These are phyloP conservation scores for Phycodurus eques DNA, from an alignment of 2,113 vertebrate species.

Conservation along the genomic window DNA sequence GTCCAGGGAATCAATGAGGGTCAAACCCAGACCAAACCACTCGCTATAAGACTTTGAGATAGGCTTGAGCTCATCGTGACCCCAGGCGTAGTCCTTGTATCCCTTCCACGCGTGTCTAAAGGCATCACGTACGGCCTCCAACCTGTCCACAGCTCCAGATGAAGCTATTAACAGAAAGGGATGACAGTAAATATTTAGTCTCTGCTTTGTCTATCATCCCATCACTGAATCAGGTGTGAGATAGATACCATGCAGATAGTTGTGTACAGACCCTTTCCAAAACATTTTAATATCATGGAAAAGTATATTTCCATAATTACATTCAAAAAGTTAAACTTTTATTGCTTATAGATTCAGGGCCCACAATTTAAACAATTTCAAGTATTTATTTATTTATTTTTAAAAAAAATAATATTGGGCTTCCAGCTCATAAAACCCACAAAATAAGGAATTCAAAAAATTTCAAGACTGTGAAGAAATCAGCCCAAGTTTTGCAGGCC, in stretches of 20 bases:
- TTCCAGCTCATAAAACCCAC: too few species aligned
- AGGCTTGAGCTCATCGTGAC: conserved; percentile 92
- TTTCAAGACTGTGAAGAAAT: too few species aligned
- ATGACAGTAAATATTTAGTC: neutral
- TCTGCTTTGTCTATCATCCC: neutral
- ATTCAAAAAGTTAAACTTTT: too few species aligned
- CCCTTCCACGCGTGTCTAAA: conserved; percentile 93
- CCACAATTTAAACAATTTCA: too few species aligned
- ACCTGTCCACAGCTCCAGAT: conserved; percentile 51
- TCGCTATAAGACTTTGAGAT: conserved; percentile 87
- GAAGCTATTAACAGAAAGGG: conserved; percentile 19
- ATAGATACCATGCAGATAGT: neutral
- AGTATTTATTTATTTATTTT: too few species aligned
- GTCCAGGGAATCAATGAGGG: conserved; percentile 89
- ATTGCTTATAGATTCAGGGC: too few species aligned
- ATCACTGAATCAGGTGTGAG: neutral
- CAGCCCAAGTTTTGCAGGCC: too few species aligned
- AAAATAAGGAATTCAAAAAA: too few species aligned
- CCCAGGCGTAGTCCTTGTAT: conserved; percentile 89
- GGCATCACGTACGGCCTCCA: conserved; percentile 81
- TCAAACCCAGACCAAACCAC: conserved; percentile 96
- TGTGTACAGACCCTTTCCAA: too few species aligned
- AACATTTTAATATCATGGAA: too few species aligned
- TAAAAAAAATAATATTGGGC: too few species aligned
- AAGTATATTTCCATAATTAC: too few species aligned